Base-by-base conservation (phyloP, 2,888 invertebrate species). In the Trissolcus brochymenae region DNA sequence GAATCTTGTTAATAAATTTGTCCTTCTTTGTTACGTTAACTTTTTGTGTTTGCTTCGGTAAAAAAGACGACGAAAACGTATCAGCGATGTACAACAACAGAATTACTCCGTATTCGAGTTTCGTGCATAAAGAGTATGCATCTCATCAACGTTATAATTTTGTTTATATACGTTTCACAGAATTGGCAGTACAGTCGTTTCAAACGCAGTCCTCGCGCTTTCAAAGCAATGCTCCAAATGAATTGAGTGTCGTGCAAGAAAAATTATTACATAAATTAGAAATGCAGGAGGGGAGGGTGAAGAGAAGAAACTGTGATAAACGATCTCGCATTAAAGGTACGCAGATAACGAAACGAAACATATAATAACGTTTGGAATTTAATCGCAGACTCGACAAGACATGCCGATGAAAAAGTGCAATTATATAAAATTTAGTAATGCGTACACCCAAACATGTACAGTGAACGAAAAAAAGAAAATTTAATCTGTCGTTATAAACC, bases 71-170 rank as follows among this genome's bases (percentile, higher is more conserved):
- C 59, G 29, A 57, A 67, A 67, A 61, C 35, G 41, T 51, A 50
- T 61, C 14, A 59, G 65, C 53, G 49, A 81, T 83, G 77, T 76
- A 81, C 72, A 80, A 67, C 84, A 81, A 85, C 84, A 82, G 84
- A 84, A 84, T 81, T n/a, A 46, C 46, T 46, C 46, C 14, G 83
- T 80, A 82, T 67, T 78, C 73, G 74, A 76, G 51, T 80, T 66
- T 72, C 6, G 16, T 74, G 67, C 62, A 59, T 67, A 65, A 41
- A 11, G n/a, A 40, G 57, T 67, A 67, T 41, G 74, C 67, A 57
- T 35, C 35, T 1, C 25, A 40, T 59, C 49, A 66, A 56, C 56
- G 29, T 35, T 21, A 25, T 68, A 46, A 59, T 54, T 50, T 54
- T 35, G 19, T 71, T 14, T 13, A 54, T 13, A 54, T 49, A 35